These are phyloP conservation scores for Mugil cephalus DNA, from an alignment of 2,113 vertebrate genomes.

Conservation along the genomic window DNA sequence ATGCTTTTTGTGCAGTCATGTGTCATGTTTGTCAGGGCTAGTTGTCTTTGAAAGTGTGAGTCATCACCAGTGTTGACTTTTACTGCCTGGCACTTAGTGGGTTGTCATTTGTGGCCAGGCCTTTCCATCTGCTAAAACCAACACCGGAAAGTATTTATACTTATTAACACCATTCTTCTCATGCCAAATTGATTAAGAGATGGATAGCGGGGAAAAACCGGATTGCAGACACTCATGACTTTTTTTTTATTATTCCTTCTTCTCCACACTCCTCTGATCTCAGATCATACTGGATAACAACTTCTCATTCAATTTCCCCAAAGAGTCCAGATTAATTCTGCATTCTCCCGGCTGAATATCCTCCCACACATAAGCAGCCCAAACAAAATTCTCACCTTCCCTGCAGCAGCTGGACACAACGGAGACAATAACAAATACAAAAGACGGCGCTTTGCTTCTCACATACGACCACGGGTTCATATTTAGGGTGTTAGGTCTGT, in stretches of 20 bases:
- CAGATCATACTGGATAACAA: constrained; percentile 35
- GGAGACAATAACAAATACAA: constrained; percentile 24
- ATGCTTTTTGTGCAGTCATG: too few species aligned
- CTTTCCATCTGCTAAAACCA: constrained; percentile 42
- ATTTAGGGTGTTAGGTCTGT: constrained; percentile 27
- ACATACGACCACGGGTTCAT: constrained; percentile 4
- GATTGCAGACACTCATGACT: background rate
- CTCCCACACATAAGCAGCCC: constrained; percentile 17
- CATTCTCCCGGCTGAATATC: constrained; percentile 20
- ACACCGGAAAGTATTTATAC: constrained; percentile 40
- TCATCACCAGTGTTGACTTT: constrained; percentile 26
- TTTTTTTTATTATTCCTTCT: background rate
- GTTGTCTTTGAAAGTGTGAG: constrained; percentile 5
- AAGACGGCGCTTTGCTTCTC: constrained; percentile 10
- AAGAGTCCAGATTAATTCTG: constrained; percentile 15
- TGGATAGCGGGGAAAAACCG: constrained; percentile 44
- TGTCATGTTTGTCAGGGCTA: background rate
- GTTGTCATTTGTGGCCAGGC: constrained; percentile 3
- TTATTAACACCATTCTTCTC: constrained; percentile 21
- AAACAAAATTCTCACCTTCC: constrained; percentile 48
- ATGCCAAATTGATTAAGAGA: constrained; percentile 23
- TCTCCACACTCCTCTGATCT: constrained; percentile 15
- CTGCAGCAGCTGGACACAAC: constrained; percentile 20
- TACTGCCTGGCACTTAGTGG: constrained; percentile 11
- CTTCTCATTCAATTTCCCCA: constrained; percentile 7